Evolutionary conservation across 2,113 vertebrate species (phyloP), one percentile per base, ranked within the genome.

Genomic region (Poecilia latipinna): DNA sequence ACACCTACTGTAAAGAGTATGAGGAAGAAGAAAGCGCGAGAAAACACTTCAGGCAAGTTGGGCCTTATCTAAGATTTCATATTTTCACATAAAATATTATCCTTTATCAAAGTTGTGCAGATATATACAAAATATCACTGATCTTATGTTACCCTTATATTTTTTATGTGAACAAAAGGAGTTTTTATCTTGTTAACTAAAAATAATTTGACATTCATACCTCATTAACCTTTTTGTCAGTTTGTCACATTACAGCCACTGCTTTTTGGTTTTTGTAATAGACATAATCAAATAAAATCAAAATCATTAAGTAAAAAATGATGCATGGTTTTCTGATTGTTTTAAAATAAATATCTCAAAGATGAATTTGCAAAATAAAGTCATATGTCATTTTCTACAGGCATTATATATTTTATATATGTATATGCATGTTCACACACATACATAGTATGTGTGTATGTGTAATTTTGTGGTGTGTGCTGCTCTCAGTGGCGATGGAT

Each of bases 1-100:
- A 77, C 86, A 80, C 61, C 66, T 6, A 95, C 96, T n/a, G 89
- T 96, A 82, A 80, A 86, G 77, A 76, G 63, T 78, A 89, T 97
- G 68, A 93, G 87, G 89, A 86, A 81, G 33, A 93, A 84, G 79
- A 67, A 86, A 29, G 82, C 83, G 4, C 70, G 12, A 17, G 62
- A 65, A 80, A 24, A 33, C 24, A 67, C 86, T 91, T 39, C 65
- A 79, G 79, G 78, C 84, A 78, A 79, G 89, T 78, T 80, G 8
- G 82, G 2, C 0, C 32, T 75, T 57, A 61, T 32, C 61, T 12
- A 65, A 78, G 3, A 17, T 60, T 69, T 26, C 35, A 39, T 22
- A 66, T 61, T 44, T 31, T 26, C 19, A 71, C 26, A 61, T 65
- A 29, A 48, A 48, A 48, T n/a, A 57, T 54, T 5, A 22, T 57